Conservation (phyloP, 2,888 invertebrate species). For the Harpalus rubripes region DNA sequence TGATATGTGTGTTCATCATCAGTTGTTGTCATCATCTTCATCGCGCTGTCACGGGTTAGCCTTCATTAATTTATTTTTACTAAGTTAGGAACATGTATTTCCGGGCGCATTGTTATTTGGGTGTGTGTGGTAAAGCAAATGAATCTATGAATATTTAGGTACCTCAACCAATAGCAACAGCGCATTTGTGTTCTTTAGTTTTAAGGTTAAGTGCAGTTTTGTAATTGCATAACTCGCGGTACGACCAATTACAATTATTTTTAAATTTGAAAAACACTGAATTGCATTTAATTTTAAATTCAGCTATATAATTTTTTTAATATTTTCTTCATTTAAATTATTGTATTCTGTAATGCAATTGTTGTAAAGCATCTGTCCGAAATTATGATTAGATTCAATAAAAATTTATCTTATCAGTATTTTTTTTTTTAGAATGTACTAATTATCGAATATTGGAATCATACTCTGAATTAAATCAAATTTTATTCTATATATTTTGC, state of each 20-base stretch:
- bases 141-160: constrained; percentile 9
- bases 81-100: not conserved
- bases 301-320: too few species aligned
- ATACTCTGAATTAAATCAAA: constrained; percentile 8
- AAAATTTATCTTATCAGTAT: constrained; percentile 29
- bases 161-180: not conserved
- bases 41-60: constrained; percentile 15
- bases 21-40: constrained; percentile 20
- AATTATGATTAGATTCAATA: constrained; percentile 13
- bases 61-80: not conserved
- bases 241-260: too few species aligned
- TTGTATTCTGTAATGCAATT: not conserved
- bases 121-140: constrained; percentile 25
- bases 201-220: not conserved
- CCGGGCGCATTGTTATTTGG: constrained; percentile 18
- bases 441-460: not conserved
- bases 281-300: not conserved
- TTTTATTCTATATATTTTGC: too few species aligned
- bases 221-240: not conserved
- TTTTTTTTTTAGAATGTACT: not conserved
- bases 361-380: not conserved
- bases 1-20: constrained; percentile 42
- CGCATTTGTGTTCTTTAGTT: not conserved
- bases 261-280: too few species aligned
- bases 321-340: too few species aligned